Percentiles rank a stretch among this genome's conserved stretches.
Evolutionary conservation across 2,797 vertebrate species (phyloP).

Genomic region (Valencia hispanica): DNA sequence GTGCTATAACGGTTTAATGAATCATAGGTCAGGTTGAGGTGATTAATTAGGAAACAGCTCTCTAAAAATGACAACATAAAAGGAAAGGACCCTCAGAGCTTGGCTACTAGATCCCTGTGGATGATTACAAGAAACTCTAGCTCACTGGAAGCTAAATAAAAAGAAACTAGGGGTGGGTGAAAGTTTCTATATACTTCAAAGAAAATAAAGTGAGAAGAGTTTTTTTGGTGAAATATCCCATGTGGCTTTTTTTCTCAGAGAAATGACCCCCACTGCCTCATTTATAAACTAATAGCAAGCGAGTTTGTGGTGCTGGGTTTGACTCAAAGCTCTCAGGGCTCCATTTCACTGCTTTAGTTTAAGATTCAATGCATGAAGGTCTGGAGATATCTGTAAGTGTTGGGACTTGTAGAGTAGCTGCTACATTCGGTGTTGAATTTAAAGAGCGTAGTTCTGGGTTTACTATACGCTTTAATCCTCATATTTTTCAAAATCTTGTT

Average conservation of each 20-base stretch:
- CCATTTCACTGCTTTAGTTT: slow-evolving; percentile 5
- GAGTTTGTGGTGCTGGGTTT: not conserved
- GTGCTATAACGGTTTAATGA: not conserved
- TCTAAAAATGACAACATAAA: not conserved
- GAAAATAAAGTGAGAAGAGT: not conserved
- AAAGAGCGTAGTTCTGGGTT: not conserved
- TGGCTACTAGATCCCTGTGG: no score
- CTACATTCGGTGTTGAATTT: slow-evolving; percentile 3
- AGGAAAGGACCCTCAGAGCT: not conserved
- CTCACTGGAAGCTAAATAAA: not conserved
- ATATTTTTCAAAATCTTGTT: not conserved
- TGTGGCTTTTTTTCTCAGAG: not conserved
- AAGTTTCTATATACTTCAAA: no score
- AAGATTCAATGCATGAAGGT: slow-evolving; percentile 5
- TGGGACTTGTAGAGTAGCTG: slow-evolving; percentile 17
- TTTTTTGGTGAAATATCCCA: slow-evolving; percentile 7
- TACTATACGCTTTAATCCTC: not conserved
- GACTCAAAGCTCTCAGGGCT: slow-evolving; percentile 18
- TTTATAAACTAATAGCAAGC: not conserved
- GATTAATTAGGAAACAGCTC: not conserved
- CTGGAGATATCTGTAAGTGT: slow-evolving; percentile 14
- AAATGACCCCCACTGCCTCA: not conserved
- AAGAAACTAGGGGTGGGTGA: not conserved
- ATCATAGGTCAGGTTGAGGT: not conserved
- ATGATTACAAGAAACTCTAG: not conserved